Evolutionary conservation across 2,888 invertebrate genomes (phyloP).

Genomic region (Cantharis rufa): DNA sequence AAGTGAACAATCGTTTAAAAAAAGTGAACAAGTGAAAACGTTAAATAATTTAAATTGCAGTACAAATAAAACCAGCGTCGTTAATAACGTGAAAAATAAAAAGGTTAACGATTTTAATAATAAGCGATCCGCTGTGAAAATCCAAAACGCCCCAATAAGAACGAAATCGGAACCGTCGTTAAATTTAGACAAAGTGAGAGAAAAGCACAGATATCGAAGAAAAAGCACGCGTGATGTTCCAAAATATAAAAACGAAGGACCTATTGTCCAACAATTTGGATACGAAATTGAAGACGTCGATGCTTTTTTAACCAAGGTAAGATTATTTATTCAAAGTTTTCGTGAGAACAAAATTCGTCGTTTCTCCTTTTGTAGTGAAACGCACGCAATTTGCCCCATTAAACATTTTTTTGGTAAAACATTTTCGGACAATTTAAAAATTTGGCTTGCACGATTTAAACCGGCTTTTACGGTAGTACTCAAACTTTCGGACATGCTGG

Average conservation of each 20-base stretch:
- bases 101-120: constrained; percentile 35
- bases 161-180: constrained; percentile 62
- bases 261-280: constrained; percentile 60
- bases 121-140: constrained; percentile 30
- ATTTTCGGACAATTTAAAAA: neutral
- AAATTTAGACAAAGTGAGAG: constrained; percentile 56
- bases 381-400: neutral
- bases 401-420: neutral
- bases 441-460: neutral
- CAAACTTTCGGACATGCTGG: too few species aligned
- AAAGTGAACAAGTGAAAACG: constrained; percentile 20
- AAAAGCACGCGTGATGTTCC: constrained; percentile 45
- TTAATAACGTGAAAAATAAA: constrained; percentile 36
- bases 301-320: constrained; percentile 75
- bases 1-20: constrained; percentile 7
- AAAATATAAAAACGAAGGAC: constrained; percentile 42
- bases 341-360: neutral
- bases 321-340: neutral
- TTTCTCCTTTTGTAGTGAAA: neutral
- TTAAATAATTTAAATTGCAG: constrained; percentile 37
- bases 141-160: constrained; percentile 44
- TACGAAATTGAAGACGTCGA: constrained; percentile 82
- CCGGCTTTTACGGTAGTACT: neutral
- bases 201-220: constrained; percentile 57
- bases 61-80: constrained; percentile 37